Base-by-base conservation (phyloP, 2,797 vertebrate species). In the Helicolenus hilgendorfi region DNA sequence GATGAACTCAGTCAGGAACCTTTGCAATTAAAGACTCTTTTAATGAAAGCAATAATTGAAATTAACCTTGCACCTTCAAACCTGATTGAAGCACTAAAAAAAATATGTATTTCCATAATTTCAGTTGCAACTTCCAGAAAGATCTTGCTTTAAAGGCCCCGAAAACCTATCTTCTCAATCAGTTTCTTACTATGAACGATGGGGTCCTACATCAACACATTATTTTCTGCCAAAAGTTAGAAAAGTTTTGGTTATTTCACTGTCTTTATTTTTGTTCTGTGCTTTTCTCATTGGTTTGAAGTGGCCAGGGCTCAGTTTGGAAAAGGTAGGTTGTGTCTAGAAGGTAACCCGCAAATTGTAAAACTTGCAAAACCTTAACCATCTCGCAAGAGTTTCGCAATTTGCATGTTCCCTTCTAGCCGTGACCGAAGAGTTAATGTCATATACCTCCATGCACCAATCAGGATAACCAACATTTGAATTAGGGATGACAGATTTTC, bases 1-100 rank as follows among this genome's bases (percentile, higher is more conserved):
- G n/a, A 78, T 85, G 58, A 64, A 70, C 22, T 74, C 27, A 18
- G 60, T 27, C 11, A 64, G 35, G 15, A 78, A 83, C 41, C 11
- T 72, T 31, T 69, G 38, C 41, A 49, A 62, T 85, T 27, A 33
- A 72, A 65, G 65, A 81, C 55, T 22, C 33, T 70, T 62, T 58
- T 20, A 35, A 15, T 11, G 29, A 11, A 72, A 62, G 49, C 9
- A 3, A 24, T 53, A 59, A 58, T 77, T 22, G 55, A 38, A 24
- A 36, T 71, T 55, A 27, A 5, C 13, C 53, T 22, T 62, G 5
- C 67, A 7, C 24, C 33, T 36, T 75, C 1, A 53, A 67, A 72
- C 6, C 11, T 62, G 45, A 72, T 14, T 72, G 7, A 69, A 72
- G 11, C 7, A 63, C 15, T 49, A 45, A 56, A 83, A 49, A 71